Evolutionary conservation across 2,113 vertebrate species (phyloP), one percentile per base, ranked within the genome.

Genomic region (Furnarius figulus): DNA sequence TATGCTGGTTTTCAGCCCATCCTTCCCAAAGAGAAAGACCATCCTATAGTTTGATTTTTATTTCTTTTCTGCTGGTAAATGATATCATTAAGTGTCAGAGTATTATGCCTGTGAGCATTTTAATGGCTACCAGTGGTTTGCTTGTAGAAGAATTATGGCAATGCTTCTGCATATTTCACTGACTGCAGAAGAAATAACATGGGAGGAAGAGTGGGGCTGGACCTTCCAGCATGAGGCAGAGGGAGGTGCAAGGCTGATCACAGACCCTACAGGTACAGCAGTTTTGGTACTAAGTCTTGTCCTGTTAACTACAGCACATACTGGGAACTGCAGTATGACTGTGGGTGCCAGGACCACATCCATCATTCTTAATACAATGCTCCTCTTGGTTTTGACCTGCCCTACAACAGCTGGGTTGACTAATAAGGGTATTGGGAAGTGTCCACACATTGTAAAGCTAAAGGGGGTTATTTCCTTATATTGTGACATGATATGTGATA

Each of bases 391-490:
- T 94, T 75, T 81, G 65, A 85, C 87, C 56, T 89, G 80, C 87
- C 39, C 73, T 93, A 13, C 42, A 53, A 42, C 68, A 65, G 52
- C 39, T 93, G 33, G 47, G 77, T 63, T 68, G 44, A 82, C 52
- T 82, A 71, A 85, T 84, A 44, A 77, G 22, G 37, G 16, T 59
- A 21, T 14, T 78, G 84, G 73, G 74, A 87, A 91, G 22, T 42
- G 19, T 72, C 71, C 27, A 35, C 44, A 49, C 79, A 77, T 74
- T 92, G 80, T 89, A 80, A 74, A 73, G 65, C 50, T 46, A 62
- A 66, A 90, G 73, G 81, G 87, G 73, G 59, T 92, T 72, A 89
- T 90, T 94, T 93, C 92, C 92, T 89, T 94, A 42, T 27, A 20
- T 72, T 91, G 81, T 93, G 67, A 56, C 20, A 47, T 70, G 70